A percentile compares a stretch with the other conserved stretches of the same genome.
Evolutionary conservation across 1,140 invertebrate species (phyloP).

Genomic region (Penaeus japonicus): DNA sequence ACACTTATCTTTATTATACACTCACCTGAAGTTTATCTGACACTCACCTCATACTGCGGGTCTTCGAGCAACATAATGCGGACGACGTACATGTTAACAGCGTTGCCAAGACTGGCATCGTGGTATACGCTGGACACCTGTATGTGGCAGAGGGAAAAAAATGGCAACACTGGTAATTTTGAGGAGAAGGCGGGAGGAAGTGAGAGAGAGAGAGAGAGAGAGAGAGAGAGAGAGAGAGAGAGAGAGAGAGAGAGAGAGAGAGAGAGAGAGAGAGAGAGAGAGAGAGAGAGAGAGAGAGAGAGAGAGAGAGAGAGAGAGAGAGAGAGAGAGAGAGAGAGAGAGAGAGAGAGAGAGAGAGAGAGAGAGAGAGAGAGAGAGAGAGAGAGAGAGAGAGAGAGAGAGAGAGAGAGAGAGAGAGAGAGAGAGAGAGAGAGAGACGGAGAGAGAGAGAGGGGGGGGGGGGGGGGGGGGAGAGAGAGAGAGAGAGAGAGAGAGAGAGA

Average conservation of each 20-base stretch:
- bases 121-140: constrained; percentile 84
- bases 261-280: not conserved
- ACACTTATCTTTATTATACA: not conserved
- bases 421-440: not conserved
- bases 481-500: too few species aligned
- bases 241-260: not conserved
- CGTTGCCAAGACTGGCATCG: constrained; percentile 88
- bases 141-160: not conserved
- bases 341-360: not conserved
- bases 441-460: not conserved
- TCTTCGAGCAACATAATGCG: constrained; percentile 78
- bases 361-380: not conserved
- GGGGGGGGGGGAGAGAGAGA: too few species aligned
- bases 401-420: not conserved
- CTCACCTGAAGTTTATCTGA: not conserved
- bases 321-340: not conserved
- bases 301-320: not conserved
- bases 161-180: not conserved
- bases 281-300: not conserved
- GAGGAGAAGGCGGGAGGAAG: not conserved
- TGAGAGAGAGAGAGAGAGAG: not conserved
- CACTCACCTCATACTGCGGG: constrained; percentile 61
- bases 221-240: too few species aligned
- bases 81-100: constrained; percentile 86
- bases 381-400: not conserved